Percentiles rank a stretch among this genome's conserved stretches.
phyloP scores from a whole-genome alignment of 2,797 vertebrate species.

The Naso thynnoides region DNA sequence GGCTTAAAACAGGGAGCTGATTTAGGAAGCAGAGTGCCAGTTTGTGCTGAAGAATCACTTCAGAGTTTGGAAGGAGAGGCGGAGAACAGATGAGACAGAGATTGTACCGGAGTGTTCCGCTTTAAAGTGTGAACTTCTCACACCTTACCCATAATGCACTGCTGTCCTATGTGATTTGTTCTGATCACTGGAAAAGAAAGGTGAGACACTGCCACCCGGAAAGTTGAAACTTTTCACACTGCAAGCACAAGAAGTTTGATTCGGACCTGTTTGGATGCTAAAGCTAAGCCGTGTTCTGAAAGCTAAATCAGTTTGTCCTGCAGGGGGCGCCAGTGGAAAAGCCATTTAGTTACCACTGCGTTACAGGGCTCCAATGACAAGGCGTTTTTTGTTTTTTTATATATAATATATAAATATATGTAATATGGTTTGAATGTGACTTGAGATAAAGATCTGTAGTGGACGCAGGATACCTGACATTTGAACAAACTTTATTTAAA shows the following conservation, averaged over 20 bases:
- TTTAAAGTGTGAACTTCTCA: neutral
- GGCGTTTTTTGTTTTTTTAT: too few relatives aligned
- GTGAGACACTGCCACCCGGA: neutral
- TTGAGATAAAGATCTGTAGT: too few relatives aligned
- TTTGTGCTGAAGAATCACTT: slow-evolving; percentile 27
- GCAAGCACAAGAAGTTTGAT: neutral
- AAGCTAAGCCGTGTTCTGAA: too few relatives aligned
- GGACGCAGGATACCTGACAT: too few relatives aligned
- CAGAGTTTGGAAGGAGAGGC: slow-evolving; percentile 6
- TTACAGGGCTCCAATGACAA: too few relatives aligned
- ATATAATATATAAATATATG: too few relatives aligned
- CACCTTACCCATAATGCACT: slow-evolving; percentile 8
- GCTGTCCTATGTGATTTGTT: neutral
- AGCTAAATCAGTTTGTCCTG: too few relatives aligned
- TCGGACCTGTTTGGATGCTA: too few relatives aligned
- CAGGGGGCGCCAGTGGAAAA: neutral
- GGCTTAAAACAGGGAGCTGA: slow-evolving; percentile 4
- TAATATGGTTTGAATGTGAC: too few relatives aligned
- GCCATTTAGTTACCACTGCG: too few relatives aligned
- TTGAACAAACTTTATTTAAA: too few relatives aligned
- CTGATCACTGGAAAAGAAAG: neutral
- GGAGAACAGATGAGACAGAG: slow-evolving; percentile 1
- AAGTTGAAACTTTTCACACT: neutral
- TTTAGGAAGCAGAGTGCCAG: neutral
- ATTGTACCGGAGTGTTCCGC: slow-evolving; percentile 14